Base-by-base conservation (phyloP, 2,113 vertebrate species). In the Motacilla alba region DNA sequence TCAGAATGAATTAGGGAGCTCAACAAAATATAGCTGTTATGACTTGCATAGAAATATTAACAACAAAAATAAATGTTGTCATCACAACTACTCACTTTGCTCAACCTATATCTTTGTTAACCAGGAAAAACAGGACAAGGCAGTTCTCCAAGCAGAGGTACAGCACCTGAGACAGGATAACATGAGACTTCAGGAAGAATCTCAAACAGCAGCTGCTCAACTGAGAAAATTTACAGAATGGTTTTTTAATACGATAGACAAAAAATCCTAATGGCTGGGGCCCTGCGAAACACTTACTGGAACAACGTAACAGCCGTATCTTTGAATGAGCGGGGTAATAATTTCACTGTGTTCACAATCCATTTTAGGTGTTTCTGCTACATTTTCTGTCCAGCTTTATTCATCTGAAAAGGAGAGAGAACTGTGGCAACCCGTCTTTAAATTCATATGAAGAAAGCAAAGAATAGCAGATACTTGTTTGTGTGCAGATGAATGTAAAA, bases 61-160 rank as follows among this genome's bases (percentile, higher is more conserved):
- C 46, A 59, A 60, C 21, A 73, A 85, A 89, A 92, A 78, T 66
- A 70, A 89, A 59, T 22, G 17, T 26, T 93, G 27, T 70, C 67
- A 55, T 84, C 70, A 11, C 2, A 2, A n/a, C 62, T 84, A 26
- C 73, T 95, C 52, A 28, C 44, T 89, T 92, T 67, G 41, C 59
- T 28, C 31, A 46, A 47, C 62, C 31, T 35, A 12, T 91, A 4
- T 97, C 59, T 96, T 93, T 62, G 31, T 78, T 75, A 49, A 44
- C 46, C 97, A 99, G 99, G 99, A 99, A 97, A 99, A 99, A 95
- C 99, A 99, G 97, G 99, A 99, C 97, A 99, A 99, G 97, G 99
- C 98, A 2, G 98, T 99, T 83, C 97, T 99, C 52, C 99, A 99
- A 93, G 99, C 99, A 35, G 99, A 99, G 94, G 99, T 99, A 19